phyloP scores from a whole-genome alignment of 1,140 invertebrate species.

The Psix sp. region DNA sequence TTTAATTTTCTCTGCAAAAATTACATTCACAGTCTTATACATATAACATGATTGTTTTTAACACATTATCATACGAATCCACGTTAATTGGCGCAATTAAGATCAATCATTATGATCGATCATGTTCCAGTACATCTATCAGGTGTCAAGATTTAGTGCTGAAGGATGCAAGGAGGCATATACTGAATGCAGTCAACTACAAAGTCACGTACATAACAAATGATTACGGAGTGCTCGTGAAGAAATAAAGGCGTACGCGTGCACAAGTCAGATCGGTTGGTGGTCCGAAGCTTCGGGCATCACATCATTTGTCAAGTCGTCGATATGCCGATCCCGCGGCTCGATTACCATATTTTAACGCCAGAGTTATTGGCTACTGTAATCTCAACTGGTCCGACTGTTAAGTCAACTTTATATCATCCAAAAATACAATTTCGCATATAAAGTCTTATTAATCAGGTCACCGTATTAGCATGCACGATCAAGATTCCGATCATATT shows the following conservation, averaged over 20 bases:
- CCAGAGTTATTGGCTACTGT: conserved; percentile 75
- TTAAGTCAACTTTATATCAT: conserved; percentile 9
- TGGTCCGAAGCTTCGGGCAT: conserved; percentile 71
- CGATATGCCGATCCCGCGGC: conserved; percentile 74
- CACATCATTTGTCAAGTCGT: conserved; percentile 77
- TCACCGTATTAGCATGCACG: conserved; percentile 38
- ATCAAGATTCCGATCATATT: conserved; percentile 47
- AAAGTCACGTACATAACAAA: conserved; percentile 75
- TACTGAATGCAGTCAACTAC: conserved; percentile 67
- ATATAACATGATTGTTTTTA: background rate
- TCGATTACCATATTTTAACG: conserved; percentile 77
- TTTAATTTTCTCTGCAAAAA: too few species aligned
- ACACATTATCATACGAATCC: conserved; percentile 5
- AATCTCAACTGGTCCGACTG: conserved; percentile 57
- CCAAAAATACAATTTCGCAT: conserved; percentile 31
- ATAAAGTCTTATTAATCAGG: conserved; percentile 32
- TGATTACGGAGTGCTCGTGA: conserved; percentile 67
- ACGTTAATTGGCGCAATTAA: conserved; percentile 26
- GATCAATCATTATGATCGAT: conserved; percentile 25
- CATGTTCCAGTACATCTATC: conserved; percentile 30
- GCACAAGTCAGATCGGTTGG: conserved; percentile 69
- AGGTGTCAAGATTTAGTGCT: conserved; percentile 19
- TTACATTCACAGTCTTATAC: too few species aligned
- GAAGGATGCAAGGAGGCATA: conserved; percentile 61
- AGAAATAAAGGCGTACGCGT: conserved; percentile 60